A percentile compares a stretch with the other conserved stretches of the same genome.
phyloP scores from a whole-genome alignment of 2,888 invertebrate genomes.

The Meliscaeva auricollis region DNA sequence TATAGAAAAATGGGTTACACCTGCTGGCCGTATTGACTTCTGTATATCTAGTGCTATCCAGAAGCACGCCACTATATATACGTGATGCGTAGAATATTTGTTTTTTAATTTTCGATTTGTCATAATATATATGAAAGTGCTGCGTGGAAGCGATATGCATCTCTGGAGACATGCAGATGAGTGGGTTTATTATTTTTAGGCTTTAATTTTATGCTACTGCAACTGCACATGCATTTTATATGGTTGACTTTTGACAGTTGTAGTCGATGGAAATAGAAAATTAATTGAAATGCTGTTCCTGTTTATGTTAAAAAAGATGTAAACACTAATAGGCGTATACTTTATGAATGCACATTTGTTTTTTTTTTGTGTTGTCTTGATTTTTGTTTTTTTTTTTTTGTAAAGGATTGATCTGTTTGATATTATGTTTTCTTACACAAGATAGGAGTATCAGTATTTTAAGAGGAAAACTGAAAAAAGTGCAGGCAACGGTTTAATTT shows the following conservation, averaged over 20 bases:
- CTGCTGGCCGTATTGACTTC: constrained; percentile 52
- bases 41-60: constrained; percentile 15
- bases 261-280: constrained; percentile 60
- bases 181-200: constrained; percentile 52
- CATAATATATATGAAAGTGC: constrained; percentile 11
- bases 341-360: constrained; percentile 49
- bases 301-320: constrained; percentile 66
- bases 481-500: too few species aligned
- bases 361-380: too few species aligned
- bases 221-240: background rate
- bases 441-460: too few species aligned
- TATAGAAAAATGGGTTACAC: constrained; percentile 74
- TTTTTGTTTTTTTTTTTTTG: background rate
- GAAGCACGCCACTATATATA: background rate
- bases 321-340: constrained; percentile 67
- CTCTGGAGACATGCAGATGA: constrained; percentile 52
- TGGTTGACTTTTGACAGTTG: constrained; percentile 41
- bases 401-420: constrained; percentile 38
- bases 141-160: constrained; percentile 17
- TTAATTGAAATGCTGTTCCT: constrained; percentile 67
- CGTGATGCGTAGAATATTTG: constrained; percentile 36
- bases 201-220: background rate
- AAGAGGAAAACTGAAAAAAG: too few species aligned
- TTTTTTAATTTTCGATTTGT: constrained; percentile 36
- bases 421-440: too few species aligned